These are phyloP conservation scores for Cactoblastis cactorum DNA, from an alignment of 2,888 invertebrate species.

Conservation along the genomic window DNA sequence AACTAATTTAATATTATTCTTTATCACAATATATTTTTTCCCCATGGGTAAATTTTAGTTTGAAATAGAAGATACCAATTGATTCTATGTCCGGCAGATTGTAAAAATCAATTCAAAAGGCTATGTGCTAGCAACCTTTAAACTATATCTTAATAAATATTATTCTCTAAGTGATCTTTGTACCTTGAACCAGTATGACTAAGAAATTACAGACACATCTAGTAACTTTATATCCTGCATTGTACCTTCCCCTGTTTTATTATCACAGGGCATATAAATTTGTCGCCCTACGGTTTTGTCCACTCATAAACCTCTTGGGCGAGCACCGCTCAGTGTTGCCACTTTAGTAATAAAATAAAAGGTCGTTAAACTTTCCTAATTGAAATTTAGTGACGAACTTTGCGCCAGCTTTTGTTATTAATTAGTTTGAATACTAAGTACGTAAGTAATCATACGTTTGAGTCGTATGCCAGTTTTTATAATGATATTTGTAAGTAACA, in stretches of 20 bases:
- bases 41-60: too few relatives aligned
- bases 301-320: slow-evolving; percentile 37
- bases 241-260: slow-evolving; percentile 40
- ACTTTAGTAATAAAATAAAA: slow-evolving; percentile 29
- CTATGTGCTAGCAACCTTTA: too few relatives aligned
- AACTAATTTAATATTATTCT: too few relatives aligned
- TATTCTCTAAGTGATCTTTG: too few relatives aligned
- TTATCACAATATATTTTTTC: too few relatives aligned
- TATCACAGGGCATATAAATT: slow-evolving; percentile 44
- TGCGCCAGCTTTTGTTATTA: slow-evolving; percentile 17
- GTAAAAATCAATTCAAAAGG: too few relatives aligned
- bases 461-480: neutral
- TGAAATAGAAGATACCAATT: too few relatives aligned
- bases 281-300: slow-evolving; percentile 35
- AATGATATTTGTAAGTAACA: too few relatives aligned
- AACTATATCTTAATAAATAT: too few relatives aligned
- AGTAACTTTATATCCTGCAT: slow-evolving; percentile 19
- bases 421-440: neutral
- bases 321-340: slow-evolving; percentile 23
- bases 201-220: slow-evolving; percentile 22
- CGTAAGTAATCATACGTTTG: neutral
- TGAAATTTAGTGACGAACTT: slow-evolving; percentile 45
- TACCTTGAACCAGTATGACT: too few relatives aligned
- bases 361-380: slow-evolving; percentile 44
- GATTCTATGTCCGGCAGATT: too few relatives aligned